Conservation (phyloP, 2,797 vertebrate species). For the Sarcoramphus papa region DNA sequence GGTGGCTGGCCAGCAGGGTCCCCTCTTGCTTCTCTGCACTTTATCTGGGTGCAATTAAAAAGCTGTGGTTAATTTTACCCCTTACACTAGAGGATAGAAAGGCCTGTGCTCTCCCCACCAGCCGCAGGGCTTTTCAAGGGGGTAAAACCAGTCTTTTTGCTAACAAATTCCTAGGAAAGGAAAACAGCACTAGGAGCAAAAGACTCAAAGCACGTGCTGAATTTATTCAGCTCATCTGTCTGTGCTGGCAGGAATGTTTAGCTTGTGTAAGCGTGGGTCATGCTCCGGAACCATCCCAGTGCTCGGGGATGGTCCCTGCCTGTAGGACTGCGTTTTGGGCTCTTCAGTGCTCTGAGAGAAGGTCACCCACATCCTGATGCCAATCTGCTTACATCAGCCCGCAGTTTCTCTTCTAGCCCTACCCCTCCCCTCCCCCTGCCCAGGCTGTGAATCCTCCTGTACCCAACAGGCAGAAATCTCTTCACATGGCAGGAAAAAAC, state of each 20-base stretch:
- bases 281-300: background rate
- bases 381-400: background rate
- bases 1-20: background rate
- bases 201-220: background rate
- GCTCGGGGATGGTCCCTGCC: background rate
- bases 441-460: background rate
- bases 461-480: conserved; percentile 33
- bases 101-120: accelerated
- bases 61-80: background rate
- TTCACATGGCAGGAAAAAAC: background rate
- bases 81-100: background rate
- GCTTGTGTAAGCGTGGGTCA: background rate
- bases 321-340: background rate
- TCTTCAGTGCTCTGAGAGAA: background rate
- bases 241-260: background rate
- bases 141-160: background rate
- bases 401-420: background rate
- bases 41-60: background rate
- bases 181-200: background rate
- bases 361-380: background rate
- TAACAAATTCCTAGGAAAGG: background rate
- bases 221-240: background rate
- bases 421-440: background rate
- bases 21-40: background rate
- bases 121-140: background rate